Percentiles rank a stretch among this genome's conserved stretches.
Evolutionary conservation across 2,888 invertebrate species (phyloP).

Genomic region (Andrena chrysosceles): DNA sequence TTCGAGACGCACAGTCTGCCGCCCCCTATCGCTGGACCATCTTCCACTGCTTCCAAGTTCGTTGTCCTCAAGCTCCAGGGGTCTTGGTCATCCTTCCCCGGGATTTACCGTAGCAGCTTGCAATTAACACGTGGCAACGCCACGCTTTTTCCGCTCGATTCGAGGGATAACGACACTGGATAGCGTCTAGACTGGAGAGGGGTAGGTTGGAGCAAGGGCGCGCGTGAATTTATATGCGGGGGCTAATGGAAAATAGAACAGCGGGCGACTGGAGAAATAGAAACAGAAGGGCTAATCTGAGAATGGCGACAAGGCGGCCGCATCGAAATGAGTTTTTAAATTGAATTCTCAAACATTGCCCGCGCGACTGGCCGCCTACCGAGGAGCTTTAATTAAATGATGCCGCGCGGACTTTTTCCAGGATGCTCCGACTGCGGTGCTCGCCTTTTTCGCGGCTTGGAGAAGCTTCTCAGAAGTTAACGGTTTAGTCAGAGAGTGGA

Average conservation of each 20-base stretch:
- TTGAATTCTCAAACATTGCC: constrained; percentile 65
- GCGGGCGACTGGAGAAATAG: neutral
- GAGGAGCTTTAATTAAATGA: constrained; percentile 64
- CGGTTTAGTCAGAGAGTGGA: neutral
- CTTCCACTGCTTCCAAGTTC: neutral
- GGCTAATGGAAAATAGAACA: constrained; percentile 38
- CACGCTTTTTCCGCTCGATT: constrained; percentile 10
- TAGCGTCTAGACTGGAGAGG: neutral
- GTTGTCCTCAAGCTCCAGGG: neutral
- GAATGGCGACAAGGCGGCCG: constrained; percentile 30
- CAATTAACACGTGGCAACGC: neutral
- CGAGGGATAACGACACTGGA: neutral
- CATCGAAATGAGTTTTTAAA: constrained; percentile 72
- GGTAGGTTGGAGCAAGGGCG: neutral
- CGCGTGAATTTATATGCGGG: constrained; percentile 38
- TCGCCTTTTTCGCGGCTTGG: neutral
- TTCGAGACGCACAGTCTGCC: neutral
- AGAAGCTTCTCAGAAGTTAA: neutral
- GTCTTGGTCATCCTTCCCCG: neutral
- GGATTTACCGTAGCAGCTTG: constrained; percentile 13
- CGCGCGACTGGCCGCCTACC: constrained; percentile 35
- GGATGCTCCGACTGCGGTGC: neutral
- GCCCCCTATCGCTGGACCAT: neutral
- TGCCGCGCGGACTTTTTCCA: constrained; percentile 4
- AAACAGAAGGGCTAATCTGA: constrained; percentile 53